Percentiles rank a stretch among this genome's conserved stretches.
Conservation (phyloP, 2,888 invertebrate species). For the Cryptus armator region DNA sequence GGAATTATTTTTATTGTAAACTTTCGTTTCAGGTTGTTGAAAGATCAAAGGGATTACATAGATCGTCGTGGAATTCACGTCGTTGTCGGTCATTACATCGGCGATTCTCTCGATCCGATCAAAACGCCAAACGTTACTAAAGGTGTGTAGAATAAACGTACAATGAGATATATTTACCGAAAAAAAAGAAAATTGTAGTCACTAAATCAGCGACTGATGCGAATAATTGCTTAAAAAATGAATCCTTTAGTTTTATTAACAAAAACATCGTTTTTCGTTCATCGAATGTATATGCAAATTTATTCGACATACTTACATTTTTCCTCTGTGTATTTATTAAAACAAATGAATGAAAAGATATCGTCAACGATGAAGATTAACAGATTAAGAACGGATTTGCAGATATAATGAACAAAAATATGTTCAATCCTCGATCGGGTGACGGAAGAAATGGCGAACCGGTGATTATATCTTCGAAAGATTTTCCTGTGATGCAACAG, state of each 20-base stretch:
- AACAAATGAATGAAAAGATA: neutral
- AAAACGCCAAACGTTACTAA: conserved; percentile 90
- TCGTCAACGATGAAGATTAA: neutral
- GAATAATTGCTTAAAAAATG: no score
- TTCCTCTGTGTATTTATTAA: no score
- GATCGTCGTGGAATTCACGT: conserved; percentile 92
- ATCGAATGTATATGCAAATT: no score
- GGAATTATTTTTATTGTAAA: conserved; percentile 26
- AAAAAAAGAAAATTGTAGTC: neutral
- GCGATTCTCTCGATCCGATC: conserved; percentile 87
- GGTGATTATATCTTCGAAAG: conserved; percentile 91
- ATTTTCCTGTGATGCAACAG: conserved; percentile 91
- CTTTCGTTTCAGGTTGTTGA: conserved; percentile 85
- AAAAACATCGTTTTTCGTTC: no score
- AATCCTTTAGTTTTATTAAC: no score
- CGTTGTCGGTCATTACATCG: conserved; percentile 95
- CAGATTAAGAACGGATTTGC: conserved; percentile 67
- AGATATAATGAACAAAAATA: conserved; percentile 92
- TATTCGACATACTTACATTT: no score
- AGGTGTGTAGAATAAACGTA: conserved; percentile 85
- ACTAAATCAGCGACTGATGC: neutral
- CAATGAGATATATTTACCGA: neutral
- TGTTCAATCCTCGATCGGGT: conserved; percentile 90
- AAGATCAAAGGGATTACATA: conserved; percentile 90
- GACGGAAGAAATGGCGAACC: conserved; percentile 94